phyloP scores from a whole-genome alignment of 2,113 vertebrate species.

The Proterorhinus semilunaris region DNA sequence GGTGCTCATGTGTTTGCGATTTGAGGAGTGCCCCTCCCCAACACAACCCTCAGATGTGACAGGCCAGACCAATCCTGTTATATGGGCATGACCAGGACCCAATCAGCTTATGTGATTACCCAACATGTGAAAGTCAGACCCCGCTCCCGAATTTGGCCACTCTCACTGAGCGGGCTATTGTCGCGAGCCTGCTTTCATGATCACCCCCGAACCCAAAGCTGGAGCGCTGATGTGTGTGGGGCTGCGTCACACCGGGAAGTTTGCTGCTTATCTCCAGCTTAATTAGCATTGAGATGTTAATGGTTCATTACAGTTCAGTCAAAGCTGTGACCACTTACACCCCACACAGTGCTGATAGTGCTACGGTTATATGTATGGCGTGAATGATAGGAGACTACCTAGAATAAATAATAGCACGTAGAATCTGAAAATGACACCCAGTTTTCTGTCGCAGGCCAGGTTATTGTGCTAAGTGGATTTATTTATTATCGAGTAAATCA shows the following conservation, averaged over 20 bases:
- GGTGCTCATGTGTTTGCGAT: too few species aligned
- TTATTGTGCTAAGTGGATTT: too few species aligned
- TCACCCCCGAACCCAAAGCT: not conserved
- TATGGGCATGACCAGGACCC: conserved; percentile 46
- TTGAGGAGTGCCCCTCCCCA: too few species aligned
- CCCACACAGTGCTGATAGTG: not conserved
- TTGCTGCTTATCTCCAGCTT: conserved; percentile 29
- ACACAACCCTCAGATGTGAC: conserved; percentile 53
- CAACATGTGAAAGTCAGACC: conserved; percentile 75
- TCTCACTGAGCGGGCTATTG: conserved; percentile 33
- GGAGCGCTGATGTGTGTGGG: not conserved
- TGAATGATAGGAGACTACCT: too few species aligned
- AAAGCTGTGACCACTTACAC: not conserved
- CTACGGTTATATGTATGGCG: too few species aligned
- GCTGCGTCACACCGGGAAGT: not conserved
- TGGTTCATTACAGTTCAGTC: not conserved
- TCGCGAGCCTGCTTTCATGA: not conserved
- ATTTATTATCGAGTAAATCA: too few species aligned
- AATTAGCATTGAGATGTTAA: conserved; percentile 46
- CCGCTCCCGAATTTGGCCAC: conserved; percentile 37
- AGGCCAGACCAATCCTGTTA: conserved; percentile 77
- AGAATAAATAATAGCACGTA: too few species aligned
- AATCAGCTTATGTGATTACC: conserved; percentile 79
- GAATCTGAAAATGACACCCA: too few species aligned
- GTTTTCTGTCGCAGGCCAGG: too few species aligned